Base-by-base conservation (phyloP, 2,888 invertebrate species). In the Nematopogon swammerdamellus region DNA sequence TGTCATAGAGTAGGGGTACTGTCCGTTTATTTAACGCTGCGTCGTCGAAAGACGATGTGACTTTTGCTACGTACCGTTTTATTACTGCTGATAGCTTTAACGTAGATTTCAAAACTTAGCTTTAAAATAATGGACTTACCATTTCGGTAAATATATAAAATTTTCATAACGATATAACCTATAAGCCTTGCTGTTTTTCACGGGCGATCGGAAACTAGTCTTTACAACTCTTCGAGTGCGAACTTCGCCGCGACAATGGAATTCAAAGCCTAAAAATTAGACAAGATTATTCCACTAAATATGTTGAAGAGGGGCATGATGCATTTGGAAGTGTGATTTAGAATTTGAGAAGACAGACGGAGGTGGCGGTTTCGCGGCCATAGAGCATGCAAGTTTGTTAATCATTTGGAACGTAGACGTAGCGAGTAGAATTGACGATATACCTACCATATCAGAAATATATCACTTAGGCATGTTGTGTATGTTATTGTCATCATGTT, bases 401-500 rank as follows among this genome's bases (percentile, higher is more conserved):
- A 6, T 36, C 36, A 36, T 36, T 36, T 36, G 36, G n/a, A 36
- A 36, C 11, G 36, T 36, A 36, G 36, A 36, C 11, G 36, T 36
- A 36, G 36, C n/a, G 36, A 36, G 8, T 36, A 36, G 36, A 36
- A 8, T 36, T 36, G 36, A 14, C 36, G 36, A 14, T 36, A 36
- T 36, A 36, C 36, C 36, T 36, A 36, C 36, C 36, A 36, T 36
- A 36, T 36, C 36, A 14, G 36, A 36, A 36, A 36, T 36, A 36
- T 36, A 36, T 36, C n/a, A 36, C 36, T 36, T 64, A 64, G 70
- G 68, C 69, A 67, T 70, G 67, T 36, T 36, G 67, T 73, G 66
- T 75, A 70, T 70, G 70, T 70, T 62, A 36, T 25, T 25, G 8
- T 36, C 36, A 36, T 71, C 69, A 66, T 70, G 70, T 75, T 74